Evolutionary conservation across 2,113 vertebrate species (phyloP).

Genomic region (Todiramphus saurophagus): DNA sequence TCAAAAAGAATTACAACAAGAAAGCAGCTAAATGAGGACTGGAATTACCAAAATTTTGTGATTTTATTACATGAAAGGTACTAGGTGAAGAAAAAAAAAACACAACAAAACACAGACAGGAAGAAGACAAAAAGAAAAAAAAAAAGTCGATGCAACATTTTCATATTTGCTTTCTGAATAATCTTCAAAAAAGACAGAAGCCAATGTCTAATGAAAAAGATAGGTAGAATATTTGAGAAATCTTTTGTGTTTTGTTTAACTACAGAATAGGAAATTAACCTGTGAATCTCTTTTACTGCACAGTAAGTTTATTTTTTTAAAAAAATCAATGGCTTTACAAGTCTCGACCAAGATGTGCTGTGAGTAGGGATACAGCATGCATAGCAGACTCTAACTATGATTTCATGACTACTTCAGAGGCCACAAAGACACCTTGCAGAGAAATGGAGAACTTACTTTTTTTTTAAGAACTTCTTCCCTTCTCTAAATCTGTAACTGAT

Average conservation of each 20-base stretch:
- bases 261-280: background rate
- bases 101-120: background rate
- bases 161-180: background rate
- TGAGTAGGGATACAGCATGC: background rate
- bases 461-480: background rate
- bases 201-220: background rate
- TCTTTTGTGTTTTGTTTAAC: background rate
- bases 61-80: background rate
- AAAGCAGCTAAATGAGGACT: background rate
- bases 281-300: background rate
- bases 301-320: background rate
- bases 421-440: background rate
- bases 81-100: background rate
- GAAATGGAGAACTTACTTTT: background rate
- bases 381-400: background rate
- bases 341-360: background rate
- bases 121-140: background rate
- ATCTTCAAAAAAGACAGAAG: background rate
- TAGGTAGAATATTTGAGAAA: background rate
- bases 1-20: background rate
- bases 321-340: background rate
- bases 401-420: background rate
- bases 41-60: background rate
- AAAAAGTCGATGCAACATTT: background rate
- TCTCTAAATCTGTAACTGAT: background rate